These are phyloP conservation scores for Dipodomys merriami DNA, from an alignment of 2,113 vertebrate species.

Conservation along the genomic window DNA sequence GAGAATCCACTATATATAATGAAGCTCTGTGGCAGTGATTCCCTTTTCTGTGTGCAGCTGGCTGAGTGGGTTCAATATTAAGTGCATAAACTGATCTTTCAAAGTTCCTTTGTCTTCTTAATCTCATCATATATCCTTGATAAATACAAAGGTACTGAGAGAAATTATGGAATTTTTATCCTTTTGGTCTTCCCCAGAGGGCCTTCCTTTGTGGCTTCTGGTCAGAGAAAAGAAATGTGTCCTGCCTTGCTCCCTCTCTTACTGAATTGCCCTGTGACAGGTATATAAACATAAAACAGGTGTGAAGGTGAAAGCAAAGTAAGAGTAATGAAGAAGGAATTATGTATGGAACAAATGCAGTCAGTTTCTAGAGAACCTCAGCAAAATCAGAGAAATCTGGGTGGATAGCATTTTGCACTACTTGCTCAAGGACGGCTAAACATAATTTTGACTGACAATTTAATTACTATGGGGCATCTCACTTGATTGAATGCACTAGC, in stretches of 20 bases:
- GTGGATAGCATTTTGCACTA: background rate
- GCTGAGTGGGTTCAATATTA: background rate
- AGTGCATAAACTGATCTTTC: background rate
- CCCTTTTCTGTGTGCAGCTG: background rate
- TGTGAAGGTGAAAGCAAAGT: background rate
- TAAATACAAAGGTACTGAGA: background rate
- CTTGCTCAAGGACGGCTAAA: constrained; percentile 38
- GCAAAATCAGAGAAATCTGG: background rate
- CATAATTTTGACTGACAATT: constrained; percentile 61
- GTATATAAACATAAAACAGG: background rate
- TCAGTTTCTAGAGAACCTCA: constrained; percentile 16
- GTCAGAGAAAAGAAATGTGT: background rate
- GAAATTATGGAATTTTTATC: background rate
- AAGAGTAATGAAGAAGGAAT: constrained; percentile 29
- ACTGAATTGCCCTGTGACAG: background rate
- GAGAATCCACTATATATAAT: background rate
- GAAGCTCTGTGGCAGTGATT: background rate
- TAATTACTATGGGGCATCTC: constrained; percentile 45
- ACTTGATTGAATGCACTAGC: constrained; percentile 15
- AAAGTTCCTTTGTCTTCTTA: background rate
- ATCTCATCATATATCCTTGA: background rate
- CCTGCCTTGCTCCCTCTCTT: background rate
- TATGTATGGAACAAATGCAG: background rate
- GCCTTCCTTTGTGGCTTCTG: background rate
- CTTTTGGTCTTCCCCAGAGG: background rate